Percentiles rank a stretch among this genome's conserved stretches.
phyloP scores from a whole-genome alignment of 2,113 vertebrate species.

The Myotis yumanensis region DNA sequence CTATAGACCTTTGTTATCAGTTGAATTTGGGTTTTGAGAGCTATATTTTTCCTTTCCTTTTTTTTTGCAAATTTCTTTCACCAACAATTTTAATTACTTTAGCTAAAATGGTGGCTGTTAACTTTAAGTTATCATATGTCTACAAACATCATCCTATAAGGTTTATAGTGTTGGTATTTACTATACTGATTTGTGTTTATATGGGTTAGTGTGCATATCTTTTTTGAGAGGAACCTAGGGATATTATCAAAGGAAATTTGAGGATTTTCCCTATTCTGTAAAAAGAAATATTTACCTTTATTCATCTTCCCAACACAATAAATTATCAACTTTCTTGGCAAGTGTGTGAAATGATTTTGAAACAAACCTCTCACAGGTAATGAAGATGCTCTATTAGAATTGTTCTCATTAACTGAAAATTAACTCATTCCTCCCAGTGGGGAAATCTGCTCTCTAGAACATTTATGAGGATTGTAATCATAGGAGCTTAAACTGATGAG shows the following conservation, averaged over 20 bases:
- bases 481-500: not conserved
- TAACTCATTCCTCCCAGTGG: conserved; percentile 29
- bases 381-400: conserved; percentile 36
- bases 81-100: not conserved
- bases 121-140: not conserved
- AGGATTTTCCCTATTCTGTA: not conserved
- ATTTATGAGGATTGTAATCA: not conserved
- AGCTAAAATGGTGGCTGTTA: not conserved
- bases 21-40: not conserved
- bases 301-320: conserved; percentile 45
- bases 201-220: not conserved
- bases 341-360: conserved; percentile 66
- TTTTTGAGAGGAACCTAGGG: not conserved
- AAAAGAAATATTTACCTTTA: conserved; percentile 44
- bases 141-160: not conserved
- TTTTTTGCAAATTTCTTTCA: not conserved
- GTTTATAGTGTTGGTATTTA: not conserved
- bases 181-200: not conserved
- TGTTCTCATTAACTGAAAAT: conserved; percentile 40
- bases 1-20: not conserved
- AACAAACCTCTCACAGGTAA: conserved; percentile 56
- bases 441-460: conserved; percentile 31
- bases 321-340: conserved; percentile 63
- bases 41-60: not conserved
- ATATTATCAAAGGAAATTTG: not conserved